Evolutionary conservation across 2,888 invertebrate species (phyloP).

Genomic region (Tiphia femorata): DNA sequence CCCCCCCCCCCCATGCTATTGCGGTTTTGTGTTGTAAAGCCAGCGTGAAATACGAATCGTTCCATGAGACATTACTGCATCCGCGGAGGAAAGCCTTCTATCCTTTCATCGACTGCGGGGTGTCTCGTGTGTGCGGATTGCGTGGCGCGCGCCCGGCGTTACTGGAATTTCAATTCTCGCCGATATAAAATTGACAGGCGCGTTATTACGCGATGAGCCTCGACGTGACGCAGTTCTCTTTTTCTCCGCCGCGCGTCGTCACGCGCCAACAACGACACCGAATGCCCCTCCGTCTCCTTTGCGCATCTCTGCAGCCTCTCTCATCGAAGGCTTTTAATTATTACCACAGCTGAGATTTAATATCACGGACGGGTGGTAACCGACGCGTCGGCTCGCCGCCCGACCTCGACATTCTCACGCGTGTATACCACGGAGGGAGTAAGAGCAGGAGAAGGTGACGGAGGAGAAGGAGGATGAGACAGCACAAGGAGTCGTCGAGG

Average conservation of each 20-base stretch:
- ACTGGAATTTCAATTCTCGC: slow-evolving; percentile 30
- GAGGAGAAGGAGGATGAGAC: too few relatives aligned
- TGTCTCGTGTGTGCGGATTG: slow-evolving; percentile 7
- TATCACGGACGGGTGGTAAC: slow-evolving; percentile 51
- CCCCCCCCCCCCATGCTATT: too few relatives aligned
- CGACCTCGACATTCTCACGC: slow-evolving; percentile 52
- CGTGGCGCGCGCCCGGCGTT: slow-evolving; percentile 12
- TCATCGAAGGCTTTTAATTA: slow-evolving; percentile 54
- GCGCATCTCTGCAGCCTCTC: slow-evolving; percentile 9
- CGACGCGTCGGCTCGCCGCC: slow-evolving; percentile 33
- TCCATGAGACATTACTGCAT: too few relatives aligned
- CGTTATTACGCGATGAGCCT: slow-evolving; percentile 50
- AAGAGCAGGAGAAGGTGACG: too few relatives aligned
- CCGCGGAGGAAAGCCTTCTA: too few relatives aligned
- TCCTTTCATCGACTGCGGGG: slow-evolving; percentile 15
- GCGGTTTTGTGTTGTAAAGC: too few relatives aligned
- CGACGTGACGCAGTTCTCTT: slow-evolving; percentile 37
- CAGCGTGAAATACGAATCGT: too few relatives aligned
- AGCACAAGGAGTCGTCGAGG: slow-evolving; percentile 47
- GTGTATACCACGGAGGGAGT: slow-evolving; percentile 40
- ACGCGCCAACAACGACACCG: too few relatives aligned
- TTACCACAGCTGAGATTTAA: slow-evolving; percentile 57
- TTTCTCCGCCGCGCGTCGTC: slow-evolving; percentile 11
- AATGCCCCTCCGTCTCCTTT: not conserved
- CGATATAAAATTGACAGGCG: slow-evolving; percentile 48